Percentiles rank a stretch among this genome's conserved stretches.
Evolutionary conservation across 1,140 invertebrate species (phyloP).

Genomic region (Dryas iulia): DNA sequence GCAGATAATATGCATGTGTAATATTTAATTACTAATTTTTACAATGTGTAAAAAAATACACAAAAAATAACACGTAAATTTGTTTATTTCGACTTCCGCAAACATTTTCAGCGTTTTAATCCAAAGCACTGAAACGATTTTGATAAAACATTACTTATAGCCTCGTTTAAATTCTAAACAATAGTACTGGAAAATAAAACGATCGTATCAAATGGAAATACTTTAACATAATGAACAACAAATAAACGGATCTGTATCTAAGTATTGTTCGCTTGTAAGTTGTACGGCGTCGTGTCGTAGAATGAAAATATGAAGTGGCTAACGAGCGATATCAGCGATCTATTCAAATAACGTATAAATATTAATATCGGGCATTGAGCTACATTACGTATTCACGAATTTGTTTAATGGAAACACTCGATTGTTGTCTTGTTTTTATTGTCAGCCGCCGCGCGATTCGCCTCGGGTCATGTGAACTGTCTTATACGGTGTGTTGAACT

Average conservation of each 20-base stretch:
- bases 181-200: slow-evolving; percentile 2
- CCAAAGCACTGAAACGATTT: background rate
- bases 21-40: no score
- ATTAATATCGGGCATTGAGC: slow-evolving; percentile 70
- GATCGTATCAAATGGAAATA: slow-evolving; percentile 3
- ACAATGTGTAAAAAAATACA: no score
- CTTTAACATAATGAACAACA: slow-evolving; percentile 5
- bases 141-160: slow-evolving; percentile 2
- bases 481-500: slow-evolving; percentile 53
- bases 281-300: slow-evolving; percentile 27
- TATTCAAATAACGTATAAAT: slow-evolving; percentile 76
- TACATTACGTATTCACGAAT: slow-evolving; percentile 74
- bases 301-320: slow-evolving; percentile 37
- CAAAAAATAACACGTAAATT: no score
- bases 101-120: background rate
- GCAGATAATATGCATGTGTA: no score
- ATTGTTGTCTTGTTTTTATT: slow-evolving; percentile 73
- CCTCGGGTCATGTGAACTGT: slow-evolving; percentile 56
- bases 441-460: slow-evolving; percentile 51
- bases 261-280: slow-evolving; percentile 2
- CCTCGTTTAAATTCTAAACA: slow-evolving; percentile 1
- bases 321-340: slow-evolving; percentile 72
- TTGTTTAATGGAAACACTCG: slow-evolving; percentile 70
- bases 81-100: no score
- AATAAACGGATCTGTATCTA: slow-evolving; percentile 1